A percentile compares a stretch with the other conserved stretches of the same genome.
phyloP scores from a whole-genome alignment of 2,888 invertebrate genomes.

The Hyalella azteca region DNA sequence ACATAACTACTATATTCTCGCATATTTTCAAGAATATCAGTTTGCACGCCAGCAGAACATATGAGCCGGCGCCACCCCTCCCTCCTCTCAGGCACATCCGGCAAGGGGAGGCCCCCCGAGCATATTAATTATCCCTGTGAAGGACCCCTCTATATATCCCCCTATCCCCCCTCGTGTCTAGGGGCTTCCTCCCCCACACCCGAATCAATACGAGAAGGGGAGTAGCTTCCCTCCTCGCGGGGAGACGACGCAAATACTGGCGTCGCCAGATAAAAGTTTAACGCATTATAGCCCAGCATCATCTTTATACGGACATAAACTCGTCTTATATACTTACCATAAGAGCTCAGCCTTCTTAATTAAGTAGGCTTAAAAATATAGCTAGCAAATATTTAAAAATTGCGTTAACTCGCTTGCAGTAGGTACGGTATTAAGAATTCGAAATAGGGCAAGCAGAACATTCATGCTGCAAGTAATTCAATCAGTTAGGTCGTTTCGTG shows the following conservation, averaged over 20 bases:
- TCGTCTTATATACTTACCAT: too few relatives aligned
- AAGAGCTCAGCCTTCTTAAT: too few relatives aligned
- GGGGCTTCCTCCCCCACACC: slow-evolving; percentile 20
- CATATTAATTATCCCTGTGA: not conserved
- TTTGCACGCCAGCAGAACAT: not conserved
- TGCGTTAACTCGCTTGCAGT: too few relatives aligned
- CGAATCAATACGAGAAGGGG: not conserved
- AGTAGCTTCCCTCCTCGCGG: not conserved
- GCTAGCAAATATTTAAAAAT: too few relatives aligned
- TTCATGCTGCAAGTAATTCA: too few relatives aligned
- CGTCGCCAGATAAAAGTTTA: not conserved
- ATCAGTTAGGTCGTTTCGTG: too few relatives aligned
- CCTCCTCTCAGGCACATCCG: not conserved
- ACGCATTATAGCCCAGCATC: not conserved
- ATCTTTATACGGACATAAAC: not conserved
- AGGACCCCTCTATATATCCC: not conserved
- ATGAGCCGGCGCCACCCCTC: not conserved
- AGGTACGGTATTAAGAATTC: too few relatives aligned
- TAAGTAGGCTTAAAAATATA: too few relatives aligned
- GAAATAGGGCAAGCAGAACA: too few relatives aligned
- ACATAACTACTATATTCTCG: too few relatives aligned
- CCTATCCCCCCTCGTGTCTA: not conserved
- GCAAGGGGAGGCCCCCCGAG: not conserved
- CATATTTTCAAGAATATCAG: not conserved
- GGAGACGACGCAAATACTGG: not conserved